phyloP scores from a whole-genome alignment of 2,888 invertebrate species.

The Hypomecis atomaria region DNA sequence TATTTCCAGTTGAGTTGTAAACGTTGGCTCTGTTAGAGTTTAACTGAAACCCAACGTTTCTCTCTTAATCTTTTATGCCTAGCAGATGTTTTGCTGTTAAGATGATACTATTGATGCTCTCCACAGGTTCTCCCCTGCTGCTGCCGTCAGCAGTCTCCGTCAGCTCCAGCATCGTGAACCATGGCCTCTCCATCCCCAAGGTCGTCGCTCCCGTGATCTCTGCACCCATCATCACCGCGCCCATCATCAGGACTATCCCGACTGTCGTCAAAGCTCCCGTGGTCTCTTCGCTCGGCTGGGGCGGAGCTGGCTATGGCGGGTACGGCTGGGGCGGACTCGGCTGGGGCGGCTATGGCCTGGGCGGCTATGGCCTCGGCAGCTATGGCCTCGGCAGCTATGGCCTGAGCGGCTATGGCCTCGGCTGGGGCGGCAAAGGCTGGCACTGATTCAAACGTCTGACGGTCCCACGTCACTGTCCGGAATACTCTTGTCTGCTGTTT shows the following conservation, averaged over 20 bases:
- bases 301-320: constrained; percentile 20
- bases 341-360: constrained; percentile 31
- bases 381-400: constrained; percentile 38
- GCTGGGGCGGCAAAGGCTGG: constrained; percentile 44
- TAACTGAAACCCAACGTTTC: too few relatives aligned
- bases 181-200: constrained; percentile 59
- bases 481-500: constrained; percentile 28
- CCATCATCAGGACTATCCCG: constrained; percentile 37
- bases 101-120: not conserved
- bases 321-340: constrained; percentile 31
- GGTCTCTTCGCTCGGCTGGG: constrained; percentile 35
- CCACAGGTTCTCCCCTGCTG: constrained; percentile 42
- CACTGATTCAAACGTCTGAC: constrained; percentile 32
- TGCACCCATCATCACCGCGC: constrained; percentile 49
- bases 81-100: too few relatives aligned
- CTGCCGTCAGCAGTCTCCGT: constrained; percentile 53
- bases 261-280: constrained; percentile 49
- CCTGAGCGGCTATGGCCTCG: constrained; percentile 34
- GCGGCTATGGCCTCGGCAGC: constrained; percentile 27
- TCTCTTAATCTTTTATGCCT: too few relatives aligned
- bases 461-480: constrained; percentile 32
- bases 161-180: constrained; percentile 64
- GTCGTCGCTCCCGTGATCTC: constrained; percentile 48
- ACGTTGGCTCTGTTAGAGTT: too few relatives aligned
- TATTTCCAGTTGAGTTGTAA: too few relatives aligned